phyloP scores from a whole-genome alignment of 1,140 invertebrate species.

The Phocides pigmalion region DNA sequence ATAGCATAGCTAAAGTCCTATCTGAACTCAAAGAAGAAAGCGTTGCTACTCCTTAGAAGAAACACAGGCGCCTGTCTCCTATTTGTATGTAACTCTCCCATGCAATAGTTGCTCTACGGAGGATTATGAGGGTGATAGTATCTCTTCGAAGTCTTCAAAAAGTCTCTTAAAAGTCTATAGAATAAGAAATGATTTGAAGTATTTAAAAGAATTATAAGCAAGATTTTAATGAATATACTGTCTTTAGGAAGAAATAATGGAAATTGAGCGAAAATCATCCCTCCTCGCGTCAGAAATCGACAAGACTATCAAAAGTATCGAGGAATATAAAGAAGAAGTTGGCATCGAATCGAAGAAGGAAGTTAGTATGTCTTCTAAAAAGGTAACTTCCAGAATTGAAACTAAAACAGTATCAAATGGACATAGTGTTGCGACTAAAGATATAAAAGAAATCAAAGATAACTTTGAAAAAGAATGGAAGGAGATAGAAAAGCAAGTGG shows the following conservation, averaged over 20 bases:
- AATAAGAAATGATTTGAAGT: too few species aligned
- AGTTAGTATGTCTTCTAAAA: conserved; percentile 28
- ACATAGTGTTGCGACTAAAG: conserved; percentile 5
- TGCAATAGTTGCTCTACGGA: too few species aligned
- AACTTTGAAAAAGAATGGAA: conserved; percentile 29
- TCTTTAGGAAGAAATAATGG: conserved; percentile 65
- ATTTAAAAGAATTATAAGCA: too few species aligned
- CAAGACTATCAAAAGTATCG: conserved; percentile 67
- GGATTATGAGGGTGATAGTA: too few species aligned
- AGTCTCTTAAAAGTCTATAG: too few species aligned
- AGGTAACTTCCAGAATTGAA: conserved; percentile 22
- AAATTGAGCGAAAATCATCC: conserved; percentile 66
- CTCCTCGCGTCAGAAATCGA: conserved; percentile 69
- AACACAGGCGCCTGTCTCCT: too few species aligned
- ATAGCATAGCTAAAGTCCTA: too few species aligned
- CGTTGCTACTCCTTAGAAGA: too few species aligned
- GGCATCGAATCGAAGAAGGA: conserved; percentile 37
- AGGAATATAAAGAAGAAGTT: conserved; percentile 67
- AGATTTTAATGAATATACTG: background rate
- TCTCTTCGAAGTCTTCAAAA: too few species aligned
- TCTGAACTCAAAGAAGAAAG: too few species aligned
- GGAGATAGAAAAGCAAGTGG: conserved; percentile 28
- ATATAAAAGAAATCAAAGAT: conserved; percentile 27
- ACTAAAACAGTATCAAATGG: conserved; percentile 16
- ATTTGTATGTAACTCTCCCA: too few species aligned